Conservation (phyloP, 2,797 vertebrate genomes). For the Chelon auratus region DNA sequence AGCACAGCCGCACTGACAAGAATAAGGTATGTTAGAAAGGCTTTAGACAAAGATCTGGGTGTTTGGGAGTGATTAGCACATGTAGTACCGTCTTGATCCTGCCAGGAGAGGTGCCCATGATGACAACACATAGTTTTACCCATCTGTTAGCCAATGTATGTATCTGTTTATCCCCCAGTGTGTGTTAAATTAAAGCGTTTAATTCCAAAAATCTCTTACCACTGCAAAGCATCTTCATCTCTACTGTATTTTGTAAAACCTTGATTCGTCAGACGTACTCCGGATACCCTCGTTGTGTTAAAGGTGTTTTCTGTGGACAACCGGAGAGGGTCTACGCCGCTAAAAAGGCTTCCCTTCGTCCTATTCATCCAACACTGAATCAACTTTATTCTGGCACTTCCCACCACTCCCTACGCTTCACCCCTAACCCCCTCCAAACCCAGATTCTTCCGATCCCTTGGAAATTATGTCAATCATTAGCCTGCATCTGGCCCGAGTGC, state of each 20-base stretch:
- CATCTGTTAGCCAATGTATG: neutral
- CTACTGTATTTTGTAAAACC: conserved; percentile 23
- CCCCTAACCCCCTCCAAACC: conserved; percentile 64
- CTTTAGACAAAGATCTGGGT: conserved; percentile 15
- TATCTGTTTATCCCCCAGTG: too few relatives aligned
- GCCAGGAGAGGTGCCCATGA: neutral
- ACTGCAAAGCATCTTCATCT: neutral
- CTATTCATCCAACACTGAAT: conserved; percentile 71
- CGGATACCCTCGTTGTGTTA: conserved; percentile 10
- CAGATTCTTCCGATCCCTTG: conserved; percentile 62
- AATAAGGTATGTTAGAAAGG: conserved; percentile 21
- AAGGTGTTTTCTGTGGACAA: conserved; percentile 26
- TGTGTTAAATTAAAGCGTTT: neutral
- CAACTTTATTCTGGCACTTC: conserved; percentile 78
- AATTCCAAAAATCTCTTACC: neutral
- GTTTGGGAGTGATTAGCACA: conserved; percentile 5
- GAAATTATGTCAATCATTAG: conserved; percentile 77
- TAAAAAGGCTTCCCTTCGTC: conserved; percentile 39
- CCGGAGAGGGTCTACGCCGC: conserved; percentile 61
- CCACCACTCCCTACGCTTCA: conserved; percentile 64
- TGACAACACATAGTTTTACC: neutral
- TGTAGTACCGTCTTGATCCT: conserved; percentile 26
- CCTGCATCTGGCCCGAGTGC: conserved; percentile 42
- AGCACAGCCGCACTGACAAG: neutral
- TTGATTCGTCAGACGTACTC: conserved; percentile 12